Evolutionary conservation across 2,797 vertebrate genomes (phyloP).

Genomic region (Threskiornis aethiopicus): DNA sequence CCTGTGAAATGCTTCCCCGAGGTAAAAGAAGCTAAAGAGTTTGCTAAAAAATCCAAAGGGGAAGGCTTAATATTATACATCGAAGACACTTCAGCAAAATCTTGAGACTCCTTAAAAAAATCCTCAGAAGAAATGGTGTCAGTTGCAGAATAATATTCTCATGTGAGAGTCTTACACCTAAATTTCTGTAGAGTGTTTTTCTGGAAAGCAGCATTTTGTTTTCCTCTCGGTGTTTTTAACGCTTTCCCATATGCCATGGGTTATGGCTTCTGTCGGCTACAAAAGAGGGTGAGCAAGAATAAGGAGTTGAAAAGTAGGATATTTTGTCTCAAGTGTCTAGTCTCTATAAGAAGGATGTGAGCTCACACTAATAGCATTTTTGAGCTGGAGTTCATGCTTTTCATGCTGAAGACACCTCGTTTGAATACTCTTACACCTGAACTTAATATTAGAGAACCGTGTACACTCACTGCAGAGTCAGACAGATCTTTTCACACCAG

Average conservation of each 20-base stretch:
- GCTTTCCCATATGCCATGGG: neutral
- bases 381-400: neutral
- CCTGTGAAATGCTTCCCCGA: neutral
- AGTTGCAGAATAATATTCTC: neutral
- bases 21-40: neutral
- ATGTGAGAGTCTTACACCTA: neutral
- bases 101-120: neutral
- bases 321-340: slow-evolving; percentile 22
- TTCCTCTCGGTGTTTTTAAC: neutral
- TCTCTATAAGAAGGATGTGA: neutral
- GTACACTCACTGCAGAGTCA: neutral
- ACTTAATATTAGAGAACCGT: neutral
- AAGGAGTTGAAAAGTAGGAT: neutral
- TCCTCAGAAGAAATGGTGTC: neutral
- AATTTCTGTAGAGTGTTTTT: neutral
- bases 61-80: neutral
- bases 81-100: neutral
- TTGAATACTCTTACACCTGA: neutral
- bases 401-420: neutral
- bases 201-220: slow-evolving; percentile 9
- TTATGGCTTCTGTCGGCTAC: neutral
- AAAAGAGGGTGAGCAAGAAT: neutral
- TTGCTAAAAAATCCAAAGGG: neutral
- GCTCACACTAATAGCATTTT: neutral
- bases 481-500: neutral